phyloP scores from a whole-genome alignment of 2,797 vertebrate species.

The Gorsachius magnificus region DNA sequence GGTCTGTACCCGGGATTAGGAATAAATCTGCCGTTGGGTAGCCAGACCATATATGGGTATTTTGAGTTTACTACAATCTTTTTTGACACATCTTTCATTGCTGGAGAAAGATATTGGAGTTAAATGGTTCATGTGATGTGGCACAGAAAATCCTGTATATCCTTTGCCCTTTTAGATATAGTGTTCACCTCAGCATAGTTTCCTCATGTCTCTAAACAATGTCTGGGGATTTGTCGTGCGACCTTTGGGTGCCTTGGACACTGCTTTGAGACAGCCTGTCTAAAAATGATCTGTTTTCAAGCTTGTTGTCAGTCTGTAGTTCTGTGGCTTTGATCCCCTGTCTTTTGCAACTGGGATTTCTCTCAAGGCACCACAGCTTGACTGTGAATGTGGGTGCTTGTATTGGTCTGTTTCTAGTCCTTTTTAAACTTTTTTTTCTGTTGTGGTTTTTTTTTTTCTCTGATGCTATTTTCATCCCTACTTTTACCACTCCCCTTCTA shows the following conservation, averaged over 20 bases:
- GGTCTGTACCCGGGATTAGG: not conserved
- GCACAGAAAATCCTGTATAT: not conserved
- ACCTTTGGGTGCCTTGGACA: not conserved
- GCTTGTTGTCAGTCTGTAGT: not conserved
- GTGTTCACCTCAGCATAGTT: not conserved
- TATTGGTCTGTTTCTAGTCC: not conserved
- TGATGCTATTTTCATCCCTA: not conserved
- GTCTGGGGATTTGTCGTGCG: not conserved
- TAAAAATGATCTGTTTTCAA: not conserved
- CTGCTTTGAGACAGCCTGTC: not conserved
- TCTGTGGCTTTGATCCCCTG: not conserved
- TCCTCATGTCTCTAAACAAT: not conserved
- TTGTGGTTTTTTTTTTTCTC: not conserved
- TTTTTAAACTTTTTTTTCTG: not conserved
- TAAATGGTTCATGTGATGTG: not conserved
- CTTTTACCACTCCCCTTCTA: not conserved
- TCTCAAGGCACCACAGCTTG: not conserved
- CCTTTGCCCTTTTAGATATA: constrained; percentile 21
- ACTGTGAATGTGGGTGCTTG: not conserved
- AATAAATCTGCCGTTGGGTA: constrained; percentile 2
- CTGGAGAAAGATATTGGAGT: not conserved
- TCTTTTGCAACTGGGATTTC: not conserved
- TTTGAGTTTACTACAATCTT: not conserved
- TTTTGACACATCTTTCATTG: not conserved
- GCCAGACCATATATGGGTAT: not conserved